Conservation (phyloP, 2,797 vertebrate genomes). For the Zenarchopterus dispar region DNA sequence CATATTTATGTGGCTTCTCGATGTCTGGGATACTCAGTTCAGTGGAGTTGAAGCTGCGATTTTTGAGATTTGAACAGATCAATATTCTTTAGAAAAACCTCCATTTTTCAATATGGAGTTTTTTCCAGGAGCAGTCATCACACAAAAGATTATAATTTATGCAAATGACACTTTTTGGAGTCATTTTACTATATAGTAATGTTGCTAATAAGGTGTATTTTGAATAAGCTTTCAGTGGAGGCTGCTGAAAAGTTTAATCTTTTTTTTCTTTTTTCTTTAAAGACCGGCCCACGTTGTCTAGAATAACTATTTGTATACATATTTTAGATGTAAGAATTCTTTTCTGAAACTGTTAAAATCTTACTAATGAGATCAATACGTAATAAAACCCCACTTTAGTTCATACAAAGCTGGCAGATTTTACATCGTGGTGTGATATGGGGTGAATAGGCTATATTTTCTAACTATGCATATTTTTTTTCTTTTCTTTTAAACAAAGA, state of each 20-base stretch:
- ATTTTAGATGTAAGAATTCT: conserved; percentile 77
- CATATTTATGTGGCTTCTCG: conserved; percentile 47
- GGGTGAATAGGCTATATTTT: conserved; percentile 75
- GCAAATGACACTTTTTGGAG: conserved; percentile 69
- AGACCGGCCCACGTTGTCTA: conserved; percentile 68
- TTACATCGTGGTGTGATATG: conserved; percentile 51
- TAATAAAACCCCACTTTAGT: conserved; percentile 65
- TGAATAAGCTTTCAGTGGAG: conserved; percentile 73
- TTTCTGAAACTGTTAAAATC: conserved; percentile 75
- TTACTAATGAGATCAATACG: conserved; percentile 61
- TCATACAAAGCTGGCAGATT: conserved; percentile 67
- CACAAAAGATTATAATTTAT: conserved; percentile 72
- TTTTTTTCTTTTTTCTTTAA: conserved; percentile 46
- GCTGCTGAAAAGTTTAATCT: conserved; percentile 58
- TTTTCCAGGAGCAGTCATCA: conserved; percentile 48
- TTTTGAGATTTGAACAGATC: conserved; percentile 46
- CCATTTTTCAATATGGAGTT: conserved; percentile 20
- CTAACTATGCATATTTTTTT: conserved; percentile 87
- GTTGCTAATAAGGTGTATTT: conserved; percentile 73
- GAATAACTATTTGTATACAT: conserved; percentile 76
- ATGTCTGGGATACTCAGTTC: conserved; percentile 56
- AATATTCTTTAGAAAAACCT: conserved; percentile 40
- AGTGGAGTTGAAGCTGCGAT: conserved; percentile 54
- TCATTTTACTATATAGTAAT: conserved; percentile 71
- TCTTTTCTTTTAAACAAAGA: conserved; percentile 63